Base-by-base conservation (phyloP, 2,797 vertebrate genomes). In the Anguilla anguilla region DNA sequence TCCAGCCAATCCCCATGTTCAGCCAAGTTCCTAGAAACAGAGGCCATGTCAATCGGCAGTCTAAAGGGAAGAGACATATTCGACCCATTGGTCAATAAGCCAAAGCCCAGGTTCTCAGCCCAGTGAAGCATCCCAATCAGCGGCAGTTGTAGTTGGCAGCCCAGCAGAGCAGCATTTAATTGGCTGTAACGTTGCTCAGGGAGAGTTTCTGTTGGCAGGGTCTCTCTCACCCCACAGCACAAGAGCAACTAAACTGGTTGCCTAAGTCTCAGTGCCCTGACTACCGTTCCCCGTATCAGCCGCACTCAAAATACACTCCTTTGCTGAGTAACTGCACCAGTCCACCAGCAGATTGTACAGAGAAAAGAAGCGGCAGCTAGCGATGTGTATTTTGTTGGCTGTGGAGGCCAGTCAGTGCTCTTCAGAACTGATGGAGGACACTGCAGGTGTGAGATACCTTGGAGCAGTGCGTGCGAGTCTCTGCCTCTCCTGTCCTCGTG, bases 401-500 rank as follows among this genome's bases (percentile, higher is more conserved):
- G 69, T 19, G 69, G 25, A 35, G 1, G 69, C 11, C 25, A 31
- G 31, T 11, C 69, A 53, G 17, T 31, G 49, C 55, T 49, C 6
- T 49, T 91, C 90, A 91, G 74, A 88, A 89, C 28, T 25, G 43
- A 31, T 6, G 6, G 81, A 46, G 6, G 67, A 46, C 64, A n/a
- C n/a, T 2, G 19, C 22, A 6, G 64, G 94, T 96, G 95, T 95
- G 93, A 94, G 88, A 94, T 91, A 85, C 94, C 94, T 85, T 94
- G 89, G 91, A 92, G 87, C 89, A 90, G 91, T 92, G 94, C 94
- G 43, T 95, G 90, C 1, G 95, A 94, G 91, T 98, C 96, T 87
- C 97, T 96, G 85, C 98, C 97, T 91, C 97, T 98, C 87, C 97
- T 96, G 86, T 98, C 97, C 93, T 98, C 97, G 51, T 96, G 96